These are phyloP conservation scores for rabbit (Oryctolagus cuniculus) DNA, from an alignment of 2,113 vertebrate genomes.

Conservation along the genomic window DNA sequence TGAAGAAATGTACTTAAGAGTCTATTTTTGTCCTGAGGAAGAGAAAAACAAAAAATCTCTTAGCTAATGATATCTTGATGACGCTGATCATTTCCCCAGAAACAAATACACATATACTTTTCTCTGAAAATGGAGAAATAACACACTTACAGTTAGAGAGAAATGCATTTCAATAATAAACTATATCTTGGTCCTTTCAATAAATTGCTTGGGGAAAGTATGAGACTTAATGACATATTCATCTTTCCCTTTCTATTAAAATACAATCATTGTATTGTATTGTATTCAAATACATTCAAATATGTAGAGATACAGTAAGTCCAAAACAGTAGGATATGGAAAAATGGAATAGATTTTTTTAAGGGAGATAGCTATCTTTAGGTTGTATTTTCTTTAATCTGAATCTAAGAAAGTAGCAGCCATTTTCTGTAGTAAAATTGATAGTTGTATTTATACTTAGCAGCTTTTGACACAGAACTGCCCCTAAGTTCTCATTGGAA, in stretches of 20 bases:
- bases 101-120: background rate
- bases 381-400: background rate
- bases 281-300: background rate
- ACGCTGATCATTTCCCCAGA: background rate
- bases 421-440: background rate
- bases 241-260: slow-evolving; percentile 11
- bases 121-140: slow-evolving; percentile 14
- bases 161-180: background rate
- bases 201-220: background rate
- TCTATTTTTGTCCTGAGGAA: background rate
- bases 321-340: background rate
- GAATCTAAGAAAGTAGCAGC: background rate
- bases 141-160: background rate
- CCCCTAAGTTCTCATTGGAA: background rate
- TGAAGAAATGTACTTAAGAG: slow-evolving; percentile 4
- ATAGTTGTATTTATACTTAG: background rate
- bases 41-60: background rate
- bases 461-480: background rate
- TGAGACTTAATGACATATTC: slow-evolving; percentile 7
- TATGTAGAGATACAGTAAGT: background rate
- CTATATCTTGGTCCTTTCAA: background rate
- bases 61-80: background rate
- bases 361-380: background rate
- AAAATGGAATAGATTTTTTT: background rate
- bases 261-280: background rate